Evolutionary conservation across 2,113 vertebrate species (phyloP), one percentile per base, ranked within the genome.

Genomic region (Misgurnus mizolepis): DNA sequence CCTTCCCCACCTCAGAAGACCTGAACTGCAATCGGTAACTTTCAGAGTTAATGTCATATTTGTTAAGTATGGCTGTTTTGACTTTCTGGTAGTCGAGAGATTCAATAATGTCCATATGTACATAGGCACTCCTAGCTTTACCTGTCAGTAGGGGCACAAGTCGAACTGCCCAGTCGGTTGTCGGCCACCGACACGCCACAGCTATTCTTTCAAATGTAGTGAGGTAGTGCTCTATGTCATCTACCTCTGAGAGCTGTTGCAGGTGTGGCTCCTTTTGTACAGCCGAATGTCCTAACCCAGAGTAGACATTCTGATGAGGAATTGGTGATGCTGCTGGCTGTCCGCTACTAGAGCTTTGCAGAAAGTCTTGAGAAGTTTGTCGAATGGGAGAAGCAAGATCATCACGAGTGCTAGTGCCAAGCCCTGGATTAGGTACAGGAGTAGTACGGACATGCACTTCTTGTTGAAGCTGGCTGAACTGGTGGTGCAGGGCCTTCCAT

Each of bases 1-100:
- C 61, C 9, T 5, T 4, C 1, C 60, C 39, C 4, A 82, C 39
- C 3, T 80, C 72, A 5, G 55, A 15, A 4, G 67, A 49, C 3
- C 27, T 9, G 4, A 83, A 83, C 18, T 47, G 40, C 22, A 70
- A 40, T 6, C 22, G n/a, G 9, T 77, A 80, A n/a, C 61, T 78
- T 58, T 85, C 66, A 18, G 81, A n/a, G 39, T 74, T 85, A 6
- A 74, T 83, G 17, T 65, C 66, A 58, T 78, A 83, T 65, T 82
- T 82, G 8, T 60, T 27, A 4, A 82, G 34, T 43, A 82, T 82
- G 9, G 49, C 76, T 14, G 12, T 15, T 58, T 82, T 82, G 43
- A 75, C 55, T 11, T 34, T 58, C 3, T 78, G 61, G 17, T 17
- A 70, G 18, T 75, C 22, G 0, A 67, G 56, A 7, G 58, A 53